These are phyloP conservation scores for Pharmacophagus antenor DNA, from an alignment of 2,888 invertebrate species.

Conservation along the genomic window DNA sequence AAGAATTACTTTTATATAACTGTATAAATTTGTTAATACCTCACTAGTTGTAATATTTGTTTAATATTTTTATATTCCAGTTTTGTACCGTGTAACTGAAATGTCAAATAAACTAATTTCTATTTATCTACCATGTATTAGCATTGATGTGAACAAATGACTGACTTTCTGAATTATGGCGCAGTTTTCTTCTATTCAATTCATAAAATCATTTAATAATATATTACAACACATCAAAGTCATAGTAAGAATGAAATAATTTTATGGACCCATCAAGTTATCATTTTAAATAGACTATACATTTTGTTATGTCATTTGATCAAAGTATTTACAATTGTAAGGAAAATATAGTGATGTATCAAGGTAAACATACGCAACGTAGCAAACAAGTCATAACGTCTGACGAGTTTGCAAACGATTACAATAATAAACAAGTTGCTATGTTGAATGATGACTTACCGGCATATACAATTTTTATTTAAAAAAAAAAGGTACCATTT, in stretches of 20 bases:
- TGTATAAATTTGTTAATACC: too few species aligned
- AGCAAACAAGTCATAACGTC: constrained; percentile 19
- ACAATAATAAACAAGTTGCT: constrained; percentile 24
- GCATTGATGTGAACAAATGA: too few species aligned
- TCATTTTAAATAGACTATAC: too few species aligned
- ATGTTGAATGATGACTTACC: constrained; percentile 19
- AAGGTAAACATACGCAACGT: constrained; percentile 25
- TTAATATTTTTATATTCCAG: too few species aligned
- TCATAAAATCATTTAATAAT: too few species aligned
- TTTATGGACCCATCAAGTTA: background rate
- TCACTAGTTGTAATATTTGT: too few species aligned
- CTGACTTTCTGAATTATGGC: too few species aligned
- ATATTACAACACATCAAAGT: background rate
- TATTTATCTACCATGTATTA: too few species aligned
- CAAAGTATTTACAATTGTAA: constrained; percentile 17
- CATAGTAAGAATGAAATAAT: background rate
- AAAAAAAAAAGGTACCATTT: background rate
- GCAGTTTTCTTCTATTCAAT: too few species aligned
- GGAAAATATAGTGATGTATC: constrained; percentile 17
- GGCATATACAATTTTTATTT: background rate
- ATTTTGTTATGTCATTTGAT: constrained; percentile 7
- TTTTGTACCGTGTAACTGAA: too few species aligned
- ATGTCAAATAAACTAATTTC: too few species aligned
- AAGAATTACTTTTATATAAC: too few species aligned
- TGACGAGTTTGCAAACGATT: constrained; percentile 25